Evolutionary conservation across 2,797 vertebrate species (phyloP).

Genomic region (Enoplosus armatus): DNA sequence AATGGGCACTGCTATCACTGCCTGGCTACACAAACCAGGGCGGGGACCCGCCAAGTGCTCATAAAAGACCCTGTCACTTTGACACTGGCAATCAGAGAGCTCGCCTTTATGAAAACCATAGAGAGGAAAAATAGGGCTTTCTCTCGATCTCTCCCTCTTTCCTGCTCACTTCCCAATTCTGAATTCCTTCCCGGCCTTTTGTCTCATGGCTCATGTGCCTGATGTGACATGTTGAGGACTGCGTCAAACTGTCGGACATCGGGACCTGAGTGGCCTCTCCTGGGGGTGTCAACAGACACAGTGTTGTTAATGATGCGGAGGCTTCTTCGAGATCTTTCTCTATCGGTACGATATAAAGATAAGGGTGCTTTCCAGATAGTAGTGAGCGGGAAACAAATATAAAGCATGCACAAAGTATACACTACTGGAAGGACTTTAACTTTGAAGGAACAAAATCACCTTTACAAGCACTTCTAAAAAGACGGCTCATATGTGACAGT

Average conservation of each 20-base stretch:
- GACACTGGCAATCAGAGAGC: constrained; percentile 81
- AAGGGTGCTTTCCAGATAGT: not conserved
- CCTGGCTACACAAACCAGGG: constrained; percentile 85
- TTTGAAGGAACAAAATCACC: not conserved
- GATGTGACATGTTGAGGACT: constrained; percentile 73
- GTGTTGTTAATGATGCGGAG: not conserved
- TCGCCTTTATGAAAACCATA: constrained; percentile 74
- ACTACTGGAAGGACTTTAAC: not conserved
- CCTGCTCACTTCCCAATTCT: constrained; percentile 57
- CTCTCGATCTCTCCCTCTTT: constrained; percentile 71
- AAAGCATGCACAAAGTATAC: not conserved
- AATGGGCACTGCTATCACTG: constrained; percentile 84
- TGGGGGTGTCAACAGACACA: not conserved
- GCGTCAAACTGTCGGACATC: constrained; percentile 18
- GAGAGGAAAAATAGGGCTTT: constrained; percentile 66
- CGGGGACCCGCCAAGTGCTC: constrained; percentile 76
- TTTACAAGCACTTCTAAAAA: not conserved
- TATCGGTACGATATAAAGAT: not conserved
- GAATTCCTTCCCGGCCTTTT: constrained; percentile 56
- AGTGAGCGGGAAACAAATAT: not conserved
- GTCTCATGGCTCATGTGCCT: constrained; percentile 54
- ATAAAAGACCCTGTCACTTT: constrained; percentile 85
- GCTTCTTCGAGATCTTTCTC: not conserved
- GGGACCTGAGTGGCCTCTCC: constrained; percentile 21
- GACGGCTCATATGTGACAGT: not conserved